Evolutionary conservation across 2,888 invertebrate species (phyloP).

Genomic region (Nymphalis polychloros): DNA sequence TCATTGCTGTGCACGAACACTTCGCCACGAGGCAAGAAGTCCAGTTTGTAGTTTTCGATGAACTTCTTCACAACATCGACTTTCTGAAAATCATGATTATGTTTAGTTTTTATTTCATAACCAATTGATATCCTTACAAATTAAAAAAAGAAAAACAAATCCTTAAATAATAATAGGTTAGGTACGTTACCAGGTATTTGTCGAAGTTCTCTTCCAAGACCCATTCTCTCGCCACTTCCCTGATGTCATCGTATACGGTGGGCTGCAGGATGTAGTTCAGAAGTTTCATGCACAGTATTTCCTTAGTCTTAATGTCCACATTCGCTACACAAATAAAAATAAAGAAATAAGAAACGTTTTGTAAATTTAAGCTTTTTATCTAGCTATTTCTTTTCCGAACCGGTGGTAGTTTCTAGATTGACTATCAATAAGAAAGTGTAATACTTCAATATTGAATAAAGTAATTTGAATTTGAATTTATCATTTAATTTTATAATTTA

Average conservation of each 20-base stretch:
- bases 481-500: no score
- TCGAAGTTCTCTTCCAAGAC: slow-evolving; percentile 82
- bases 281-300: slow-evolving; percentile 81
- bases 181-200: slow-evolving; percentile 74
- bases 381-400: no score
- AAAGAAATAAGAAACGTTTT: not conserved
- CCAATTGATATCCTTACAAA: no score
- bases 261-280: slow-evolving; percentile 83
- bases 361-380: no score
- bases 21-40: slow-evolving; percentile 81
- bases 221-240: slow-evolving; percentile 82
- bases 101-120: not conserved
- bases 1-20: slow-evolving; percentile 84
- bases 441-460: no score
- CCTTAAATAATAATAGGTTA: not conserved
- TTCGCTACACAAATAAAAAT: slow-evolving; percentile 60
- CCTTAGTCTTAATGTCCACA: slow-evolving; percentile 77
- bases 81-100: slow-evolving; percentile 59
- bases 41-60: slow-evolving; percentile 77
- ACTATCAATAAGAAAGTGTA: no score
- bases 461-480: no score
- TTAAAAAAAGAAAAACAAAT: not conserved
- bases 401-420: no score
- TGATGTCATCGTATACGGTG: slow-evolving; percentile 82
- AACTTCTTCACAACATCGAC: slow-evolving; percentile 82